A percentile compares a stretch with the other conserved stretches of the same genome.
Evolutionary conservation across 2,888 invertebrate species (phyloP).

Genomic region (Embidobia sp.): DNA sequence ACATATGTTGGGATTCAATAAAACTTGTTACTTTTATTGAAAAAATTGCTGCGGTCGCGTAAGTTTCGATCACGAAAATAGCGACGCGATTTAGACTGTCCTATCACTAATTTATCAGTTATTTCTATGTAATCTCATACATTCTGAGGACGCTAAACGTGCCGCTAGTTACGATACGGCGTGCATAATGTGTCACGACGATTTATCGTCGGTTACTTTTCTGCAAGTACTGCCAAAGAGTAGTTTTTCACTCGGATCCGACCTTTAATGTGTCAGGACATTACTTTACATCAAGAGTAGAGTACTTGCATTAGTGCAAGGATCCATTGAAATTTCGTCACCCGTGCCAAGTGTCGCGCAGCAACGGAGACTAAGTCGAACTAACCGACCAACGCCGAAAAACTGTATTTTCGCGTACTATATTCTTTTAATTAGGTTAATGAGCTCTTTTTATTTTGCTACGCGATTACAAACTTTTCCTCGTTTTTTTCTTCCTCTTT

Average conservation of each 20-base stretch:
- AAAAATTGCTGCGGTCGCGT: not conserved
- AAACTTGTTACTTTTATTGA: too few species aligned
- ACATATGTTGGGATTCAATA: too few species aligned
- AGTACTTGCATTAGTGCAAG: slow-evolving; percentile 65
- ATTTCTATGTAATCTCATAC: slow-evolving; percentile 58
- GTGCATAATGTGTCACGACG: slow-evolving; percentile 63
- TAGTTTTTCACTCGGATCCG: slow-evolving; percentile 63
- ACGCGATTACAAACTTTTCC: slow-evolving; percentile 12
- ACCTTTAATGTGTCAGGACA: slow-evolving; percentile 67
- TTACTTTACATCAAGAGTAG: slow-evolving; percentile 65
- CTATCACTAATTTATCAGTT: slow-evolving; percentile 59
- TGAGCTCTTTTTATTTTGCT: slow-evolving; percentile 41
- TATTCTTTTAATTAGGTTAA: slow-evolving; percentile 61
- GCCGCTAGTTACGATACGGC: slow-evolving; percentile 65
- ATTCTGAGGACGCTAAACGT: slow-evolving; percentile 57
- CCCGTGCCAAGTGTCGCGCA: slow-evolving; percentile 63
- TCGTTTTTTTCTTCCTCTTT: not conserved
- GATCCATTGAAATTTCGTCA: slow-evolving; percentile 66
- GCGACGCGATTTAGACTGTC: slow-evolving; percentile 5
- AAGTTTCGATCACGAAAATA: not conserved
- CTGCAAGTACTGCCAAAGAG: slow-evolving; percentile 64
- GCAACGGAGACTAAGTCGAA: slow-evolving; percentile 36
- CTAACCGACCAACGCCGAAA: slow-evolving; percentile 33
- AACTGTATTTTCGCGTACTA: slow-evolving; percentile 38
- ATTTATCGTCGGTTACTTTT: slow-evolving; percentile 66